Conservation (phyloP, 1,140 invertebrate species). For the Macrocentrus cingulum region DNA sequence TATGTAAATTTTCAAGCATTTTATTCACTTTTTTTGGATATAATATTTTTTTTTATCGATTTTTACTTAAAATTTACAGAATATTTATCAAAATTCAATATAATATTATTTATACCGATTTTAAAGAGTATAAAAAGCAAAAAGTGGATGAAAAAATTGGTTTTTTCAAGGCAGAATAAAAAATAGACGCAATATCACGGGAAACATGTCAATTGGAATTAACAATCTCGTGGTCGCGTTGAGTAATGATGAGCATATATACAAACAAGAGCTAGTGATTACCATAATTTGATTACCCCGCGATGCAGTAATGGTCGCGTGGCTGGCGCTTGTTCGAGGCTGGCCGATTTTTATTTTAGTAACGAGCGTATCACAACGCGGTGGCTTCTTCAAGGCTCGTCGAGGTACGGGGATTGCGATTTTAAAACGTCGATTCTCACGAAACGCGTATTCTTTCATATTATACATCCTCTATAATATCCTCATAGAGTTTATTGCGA, state of each 20-base stretch:
- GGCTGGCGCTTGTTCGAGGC: slow-evolving; percentile 31
- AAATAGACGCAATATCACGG: no score
- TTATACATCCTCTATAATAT: slow-evolving; percentile 10
- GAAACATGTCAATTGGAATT: neutral
- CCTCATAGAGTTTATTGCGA: slow-evolving; percentile 11
- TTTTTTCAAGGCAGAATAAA: no score
- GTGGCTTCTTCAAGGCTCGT: slow-evolving; percentile 11
- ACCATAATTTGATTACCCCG: slow-evolving; percentile 34
- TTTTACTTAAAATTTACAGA: no score
- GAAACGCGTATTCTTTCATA: slow-evolving; percentile 19
- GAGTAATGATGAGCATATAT: slow-evolving; percentile 3
- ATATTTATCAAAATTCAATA: no score
- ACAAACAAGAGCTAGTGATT: slow-evolving; percentile 25
- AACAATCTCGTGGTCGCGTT: slow-evolving; percentile 14
- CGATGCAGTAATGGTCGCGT: slow-evolving; percentile 34
- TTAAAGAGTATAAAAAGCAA: no score
- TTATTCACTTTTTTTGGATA: no score
- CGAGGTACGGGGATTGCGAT: slow-evolving; percentile 15
- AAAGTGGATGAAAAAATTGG: no score
- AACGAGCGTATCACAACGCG: slow-evolving; percentile 21
- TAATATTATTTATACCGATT: no score
- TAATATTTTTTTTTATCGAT: no score
- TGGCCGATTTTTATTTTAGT: slow-evolving; percentile 27
- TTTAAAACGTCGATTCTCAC: slow-evolving; percentile 36
- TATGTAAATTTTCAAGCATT: no score